These are phyloP conservation scores for Epinotia nisella DNA, from an alignment of 2,888 invertebrate species.

Conservation along the genomic window DNA sequence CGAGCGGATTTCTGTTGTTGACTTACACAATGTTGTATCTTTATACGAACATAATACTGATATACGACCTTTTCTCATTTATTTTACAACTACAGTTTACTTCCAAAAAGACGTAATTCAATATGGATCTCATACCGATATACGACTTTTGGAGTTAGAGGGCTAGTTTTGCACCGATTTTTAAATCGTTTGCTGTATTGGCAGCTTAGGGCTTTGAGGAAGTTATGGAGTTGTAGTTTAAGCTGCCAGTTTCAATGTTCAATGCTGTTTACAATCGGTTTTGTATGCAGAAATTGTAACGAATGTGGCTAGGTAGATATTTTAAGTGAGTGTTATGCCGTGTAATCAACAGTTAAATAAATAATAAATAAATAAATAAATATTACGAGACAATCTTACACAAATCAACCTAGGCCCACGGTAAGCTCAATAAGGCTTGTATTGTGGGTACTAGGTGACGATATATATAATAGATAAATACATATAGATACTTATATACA, in stretches of 20 bases:
- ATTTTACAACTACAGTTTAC: neutral
- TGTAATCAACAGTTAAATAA: no score
- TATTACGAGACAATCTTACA: no score
- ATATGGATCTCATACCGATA: neutral
- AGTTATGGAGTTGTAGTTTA: neutral
- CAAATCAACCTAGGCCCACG: no score
- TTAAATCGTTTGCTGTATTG: constrained; percentile 2
- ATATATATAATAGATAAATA: no score
- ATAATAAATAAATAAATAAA: no score
- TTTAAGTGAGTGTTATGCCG: no score
- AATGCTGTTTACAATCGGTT: neutral
- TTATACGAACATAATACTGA: neutral
- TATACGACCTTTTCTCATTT: neutral
- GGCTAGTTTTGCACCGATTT: neutral
- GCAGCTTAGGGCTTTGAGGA: neutral
- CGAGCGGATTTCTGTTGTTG: neutral
- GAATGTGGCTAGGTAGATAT: neutral
- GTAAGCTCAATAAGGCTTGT: no score
- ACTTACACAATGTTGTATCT: neutral
- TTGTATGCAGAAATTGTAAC: neutral
- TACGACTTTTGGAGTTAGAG: neutral
- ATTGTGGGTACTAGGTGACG: no score
- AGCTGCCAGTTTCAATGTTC: neutral
- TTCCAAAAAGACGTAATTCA: neutral
- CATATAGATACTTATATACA: no score